These are phyloP conservation scores for Astropecten irregularis DNA, from an alignment of 53 echinoderm and acorn worm species.

Conservation along the genomic window DNA sequence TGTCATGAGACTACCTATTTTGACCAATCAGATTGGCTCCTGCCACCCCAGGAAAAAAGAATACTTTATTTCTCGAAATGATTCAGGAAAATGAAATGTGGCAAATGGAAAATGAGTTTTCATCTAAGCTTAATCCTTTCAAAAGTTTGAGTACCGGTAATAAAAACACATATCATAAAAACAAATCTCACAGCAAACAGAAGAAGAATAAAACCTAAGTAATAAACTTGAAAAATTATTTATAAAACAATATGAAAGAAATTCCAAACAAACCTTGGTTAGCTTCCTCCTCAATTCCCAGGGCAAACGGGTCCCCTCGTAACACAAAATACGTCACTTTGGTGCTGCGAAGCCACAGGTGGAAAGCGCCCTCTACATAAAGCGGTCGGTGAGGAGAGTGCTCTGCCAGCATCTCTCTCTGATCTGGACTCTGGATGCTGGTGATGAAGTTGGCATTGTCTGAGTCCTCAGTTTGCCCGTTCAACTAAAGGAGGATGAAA, in stretches of 20 bases:
- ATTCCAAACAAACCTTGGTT: slow-evolving; percentile 10
- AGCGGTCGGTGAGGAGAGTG: slow-evolving; percentile 78
- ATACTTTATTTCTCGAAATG: too few relatives aligned
- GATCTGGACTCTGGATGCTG: slow-evolving; percentile 89
- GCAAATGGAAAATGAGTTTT: too few relatives aligned
- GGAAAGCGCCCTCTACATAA: slow-evolving; percentile 92
- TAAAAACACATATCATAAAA: too few relatives aligned
- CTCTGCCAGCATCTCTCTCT: slow-evolving; percentile 79
- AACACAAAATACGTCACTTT: slow-evolving; percentile 83
- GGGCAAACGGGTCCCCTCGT: slow-evolving; percentile 71
- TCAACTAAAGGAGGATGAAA: slow-evolving; percentile 25
- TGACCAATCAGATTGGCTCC: too few relatives aligned
- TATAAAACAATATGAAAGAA: background rate
- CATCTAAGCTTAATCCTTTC: too few relatives aligned
- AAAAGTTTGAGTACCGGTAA: too few relatives aligned
- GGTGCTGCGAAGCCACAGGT: slow-evolving; percentile 83
- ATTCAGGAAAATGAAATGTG: too few relatives aligned
- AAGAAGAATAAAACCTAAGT: too few relatives aligned
- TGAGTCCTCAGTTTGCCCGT: slow-evolving; percentile 31
- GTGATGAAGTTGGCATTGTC: slow-evolving; percentile 80
- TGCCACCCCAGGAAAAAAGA: too few relatives aligned
- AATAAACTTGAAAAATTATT: background rate
- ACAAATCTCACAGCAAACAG: too few relatives aligned
- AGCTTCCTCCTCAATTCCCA: slow-evolving; percentile 38
- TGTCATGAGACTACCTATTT: too few relatives aligned